Conservation (phyloP, 2,888 invertebrate genomes). For the Lamproptera curius region DNA sequence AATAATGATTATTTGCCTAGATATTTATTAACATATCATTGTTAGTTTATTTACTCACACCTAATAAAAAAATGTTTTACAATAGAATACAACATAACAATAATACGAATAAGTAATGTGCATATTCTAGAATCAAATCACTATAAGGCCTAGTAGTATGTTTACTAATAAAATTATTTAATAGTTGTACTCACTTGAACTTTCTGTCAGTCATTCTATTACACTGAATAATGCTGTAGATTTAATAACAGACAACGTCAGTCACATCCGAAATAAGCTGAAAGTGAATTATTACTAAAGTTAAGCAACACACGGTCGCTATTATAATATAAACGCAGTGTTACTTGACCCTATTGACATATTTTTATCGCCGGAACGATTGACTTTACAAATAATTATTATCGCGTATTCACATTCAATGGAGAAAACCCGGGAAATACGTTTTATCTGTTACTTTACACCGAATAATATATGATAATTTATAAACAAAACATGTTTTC, state of each 20-base stretch:
- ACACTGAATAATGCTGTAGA: not conserved
- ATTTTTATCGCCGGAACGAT: conserved; percentile 17
- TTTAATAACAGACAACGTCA: too few relatives aligned
- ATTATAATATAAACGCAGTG: conserved; percentile 2
- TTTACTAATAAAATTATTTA: not conserved
- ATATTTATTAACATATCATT: not conserved
- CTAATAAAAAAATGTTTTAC: not conserved
- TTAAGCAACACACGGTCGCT: conserved; percentile 2
- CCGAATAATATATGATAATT: too few relatives aligned
- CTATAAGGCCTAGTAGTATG: not conserved
- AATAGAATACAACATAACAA: not conserved
- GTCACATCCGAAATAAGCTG: conserved; percentile 5
- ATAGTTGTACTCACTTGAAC: conserved; percentile 14
- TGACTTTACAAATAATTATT: conserved; percentile 6
- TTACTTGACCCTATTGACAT: conserved; percentile 12
- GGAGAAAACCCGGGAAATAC: conserved; percentile 6
- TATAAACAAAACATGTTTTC: too few relatives aligned
- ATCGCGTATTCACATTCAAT: conserved; percentile 2
- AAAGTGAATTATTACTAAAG: conserved; percentile 11
- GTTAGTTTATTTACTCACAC: not conserved
- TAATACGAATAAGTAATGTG: not conserved
- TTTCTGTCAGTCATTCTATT: conserved; percentile 15
- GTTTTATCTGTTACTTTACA: too few relatives aligned
- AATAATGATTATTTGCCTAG: not conserved
- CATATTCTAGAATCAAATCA: not conserved